These are phyloP conservation scores for Ctenopoma multispine DNA, from an alignment of 2,797 vertebrate species.

Conservation along the genomic window DNA sequence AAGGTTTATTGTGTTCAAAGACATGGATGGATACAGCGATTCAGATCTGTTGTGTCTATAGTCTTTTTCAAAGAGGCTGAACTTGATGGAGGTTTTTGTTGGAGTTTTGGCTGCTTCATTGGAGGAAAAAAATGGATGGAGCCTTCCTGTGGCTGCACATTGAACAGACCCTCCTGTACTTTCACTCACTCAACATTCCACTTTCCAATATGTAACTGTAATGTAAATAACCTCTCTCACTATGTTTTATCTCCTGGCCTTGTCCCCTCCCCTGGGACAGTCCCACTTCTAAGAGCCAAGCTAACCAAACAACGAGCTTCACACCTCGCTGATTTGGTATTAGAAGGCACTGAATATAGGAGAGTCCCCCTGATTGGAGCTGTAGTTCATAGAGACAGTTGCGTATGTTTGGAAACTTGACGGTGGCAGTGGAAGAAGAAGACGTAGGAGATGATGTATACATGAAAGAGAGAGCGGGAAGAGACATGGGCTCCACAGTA, in stretches of 20 bases:
- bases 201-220: background rate
- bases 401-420: slow-evolving; percentile 2
- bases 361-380: background rate
- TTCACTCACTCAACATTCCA: slow-evolving; percentile 11
- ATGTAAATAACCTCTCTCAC: too few species aligned
- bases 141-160: background rate
- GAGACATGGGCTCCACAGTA: too few species aligned
- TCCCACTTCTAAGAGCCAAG: slow-evolving; percentile 42
- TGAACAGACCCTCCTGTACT: background rate
- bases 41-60: background rate
- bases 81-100: background rate
- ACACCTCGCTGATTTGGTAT: slow-evolving; percentile 37
- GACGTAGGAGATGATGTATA: slow-evolving; percentile 1
- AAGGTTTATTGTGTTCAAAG: background rate
- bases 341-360: slow-evolving; percentile 14
- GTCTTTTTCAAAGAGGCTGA: background rate
- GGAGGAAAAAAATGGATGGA: background rate
- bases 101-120: background rate
- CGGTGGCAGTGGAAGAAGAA: background rate
- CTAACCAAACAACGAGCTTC: too few species aligned
- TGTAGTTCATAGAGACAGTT: background rate
- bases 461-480: background rate
- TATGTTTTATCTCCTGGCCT: slow-evolving; percentile 3
- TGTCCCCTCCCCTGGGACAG: slow-evolving; percentile 4
- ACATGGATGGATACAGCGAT: too few species aligned